Base-by-base conservation (phyloP, 2,113 vertebrate species). In the Ameiurus melas region DNA sequence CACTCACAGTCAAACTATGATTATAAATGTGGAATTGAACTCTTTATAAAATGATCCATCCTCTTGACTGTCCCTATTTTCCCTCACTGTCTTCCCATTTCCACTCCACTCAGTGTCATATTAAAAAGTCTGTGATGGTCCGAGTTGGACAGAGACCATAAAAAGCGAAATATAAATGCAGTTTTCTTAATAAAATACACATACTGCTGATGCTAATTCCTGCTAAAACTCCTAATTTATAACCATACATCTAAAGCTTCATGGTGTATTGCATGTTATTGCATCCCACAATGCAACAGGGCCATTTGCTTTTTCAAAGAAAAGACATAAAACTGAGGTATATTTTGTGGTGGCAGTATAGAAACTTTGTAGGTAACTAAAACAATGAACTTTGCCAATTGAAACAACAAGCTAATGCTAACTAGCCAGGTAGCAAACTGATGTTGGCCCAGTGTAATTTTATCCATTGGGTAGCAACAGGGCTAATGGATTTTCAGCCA, bases 51-150 rank as follows among this genome's bases (percentile, higher is more conserved):
- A 62, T 64, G 57, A 43, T 83, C 10, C 81, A 39, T 43, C 19
- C 81, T 62, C 81, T 83, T 83, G n/a, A 80, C 53, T 57, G 17
- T 33, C 47, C 78, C 78, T 80, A 53, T 57, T 80, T 55, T 80
- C 27, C 77, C n/a, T 39, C 19, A 36, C 80, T 20, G 25, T 60
- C 51, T 30, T 17, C 17, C n/a, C 79, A 81, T 81, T 81, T 57
- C 19, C 55, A 81, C 53, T 57, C 53, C 19, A n/a, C 47, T 47
- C 57, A 81, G 79, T 30, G 30, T 58, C 53, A 19, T 33, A 81
- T 36, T 62, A 36, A 83, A 83, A 83, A 9, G 51, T 10, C 16
- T 80, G 14, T 30, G 77, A 78, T 78, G 43, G 43, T 25, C 25
- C 51, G 16, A 36, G 53, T 36, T 81, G 79, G 51, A 55, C 53